phyloP scores from a whole-genome alignment of 2,113 vertebrate genomes.

The Danionella cerebrum region DNA sequence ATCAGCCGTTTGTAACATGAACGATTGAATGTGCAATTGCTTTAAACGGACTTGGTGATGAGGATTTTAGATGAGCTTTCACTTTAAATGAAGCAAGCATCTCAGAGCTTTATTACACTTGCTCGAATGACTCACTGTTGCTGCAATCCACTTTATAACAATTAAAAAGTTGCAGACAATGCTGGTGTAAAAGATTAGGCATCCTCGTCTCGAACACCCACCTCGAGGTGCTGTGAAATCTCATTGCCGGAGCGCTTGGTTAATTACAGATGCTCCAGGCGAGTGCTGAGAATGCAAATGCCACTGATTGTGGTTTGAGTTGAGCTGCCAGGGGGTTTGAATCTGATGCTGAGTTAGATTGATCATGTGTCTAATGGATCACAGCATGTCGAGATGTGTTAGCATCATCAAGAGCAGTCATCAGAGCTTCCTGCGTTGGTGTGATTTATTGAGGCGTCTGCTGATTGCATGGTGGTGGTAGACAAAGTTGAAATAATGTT shows the following conservation, averaged over 20 bases:
- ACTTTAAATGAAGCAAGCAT: background rate
- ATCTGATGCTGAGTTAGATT: slow-evolving; percentile 8
- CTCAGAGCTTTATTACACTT: background rate
- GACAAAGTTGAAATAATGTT: background rate
- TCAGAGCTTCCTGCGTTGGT: background rate
- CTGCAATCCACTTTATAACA: background rate
- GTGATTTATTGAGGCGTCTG: background rate
- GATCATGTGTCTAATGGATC: slow-evolving; percentile 9
- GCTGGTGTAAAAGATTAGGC: background rate
- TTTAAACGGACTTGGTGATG: no score
- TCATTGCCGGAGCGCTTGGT: slow-evolving; percentile 27
- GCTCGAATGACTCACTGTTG: no score
- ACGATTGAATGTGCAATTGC: no score
- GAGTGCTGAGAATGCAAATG: slow-evolving; percentile 20
- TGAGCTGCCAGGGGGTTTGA: background rate
- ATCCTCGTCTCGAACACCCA: background rate
- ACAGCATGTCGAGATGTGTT: slow-evolving; percentile 10
- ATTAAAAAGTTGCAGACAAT: slow-evolving; percentile 5
- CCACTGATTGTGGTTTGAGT: slow-evolving; percentile 9
- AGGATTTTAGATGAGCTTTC: no score
- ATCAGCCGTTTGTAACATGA: no score
- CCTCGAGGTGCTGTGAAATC: slow-evolving; percentile 23
- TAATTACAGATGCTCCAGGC: slow-evolving; percentile 30
- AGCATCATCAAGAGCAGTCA: slow-evolving; percentile 6
- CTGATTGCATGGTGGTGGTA: background rate